Evolutionary conservation across 2,888 invertebrate species (phyloP), one percentile per base, ranked within the genome.

Genomic region (Phaonia tiefii): DNA sequence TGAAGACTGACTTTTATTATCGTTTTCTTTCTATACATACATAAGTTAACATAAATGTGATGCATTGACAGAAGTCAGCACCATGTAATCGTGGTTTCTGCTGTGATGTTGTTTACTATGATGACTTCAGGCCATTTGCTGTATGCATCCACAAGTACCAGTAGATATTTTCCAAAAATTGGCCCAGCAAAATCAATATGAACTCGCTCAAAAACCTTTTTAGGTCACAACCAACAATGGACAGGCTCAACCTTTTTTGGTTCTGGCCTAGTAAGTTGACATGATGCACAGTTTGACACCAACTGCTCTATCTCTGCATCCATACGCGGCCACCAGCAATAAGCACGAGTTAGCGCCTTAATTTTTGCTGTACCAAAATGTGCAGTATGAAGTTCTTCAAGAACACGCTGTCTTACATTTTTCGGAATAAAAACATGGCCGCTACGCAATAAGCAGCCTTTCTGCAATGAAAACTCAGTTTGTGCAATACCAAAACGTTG

Each of bases 61-160:
- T n/a, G n/a, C n/a, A n/a, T n/a, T n/a, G n/a, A n/a, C n/a, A n/a
- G n/a, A n/a, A n/a, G n/a, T n/a, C n/a, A n/a, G n/a, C n/a, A 84
- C n/a, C 63, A 74, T 4, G 60, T 42, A 17, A 84, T 79, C 1
- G 82, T 82, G 25, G 73, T 67, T 11, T 42, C 56, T 1, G 83
- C 11, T n/a, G n/a, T n/a, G n/a, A n/a, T n/a, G n/a, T n/a, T 17
- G n/a, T n/a, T n/a, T n/a, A 80, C 66, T n/a, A 82, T 49, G 15
- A 75, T 76, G 5, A 85, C 81, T 75, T 86, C 84, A 1, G 85
- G 80, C 82, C 86, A 85, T 39, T 84, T 85, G 54, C 84, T 84
- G 8, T 63, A 78, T 10, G 72, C 78, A 42, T 84, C 79, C 4
- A 78, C 70, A n/a, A 7, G 83, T 84, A 58, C 79, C 79, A 49